Percentiles rank a stretch among this genome's conserved stretches.
Conservation (phyloP, 1,140 invertebrate genomes). For the Teleopsis dalmanni region DNA sequence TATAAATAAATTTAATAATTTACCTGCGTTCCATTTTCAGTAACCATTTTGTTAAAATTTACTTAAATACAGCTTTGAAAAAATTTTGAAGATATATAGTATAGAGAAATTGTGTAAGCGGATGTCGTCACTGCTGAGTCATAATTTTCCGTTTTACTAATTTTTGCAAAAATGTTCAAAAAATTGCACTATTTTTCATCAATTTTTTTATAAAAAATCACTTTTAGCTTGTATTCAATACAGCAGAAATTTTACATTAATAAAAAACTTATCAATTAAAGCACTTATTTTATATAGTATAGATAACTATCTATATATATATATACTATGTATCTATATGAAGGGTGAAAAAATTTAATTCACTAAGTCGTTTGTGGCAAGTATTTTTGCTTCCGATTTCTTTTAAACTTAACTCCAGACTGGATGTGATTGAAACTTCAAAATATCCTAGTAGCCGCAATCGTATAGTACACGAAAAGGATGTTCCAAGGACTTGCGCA, state of each 20-base stretch:
- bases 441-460: constrained; percentile 20
- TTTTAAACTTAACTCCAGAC: constrained; percentile 44
- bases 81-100: constrained; percentile 18
- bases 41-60: constrained; percentile 34
- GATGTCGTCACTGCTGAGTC: constrained; percentile 44
- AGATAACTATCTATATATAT: constrained; percentile 20
- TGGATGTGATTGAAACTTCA: constrained; percentile 26
- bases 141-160: constrained; percentile 26
- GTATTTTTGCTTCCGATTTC: constrained; percentile 39
- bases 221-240: neutral
- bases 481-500: constrained; percentile 40
- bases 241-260: neutral
- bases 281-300: constrained; percentile 36
- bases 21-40: constrained; percentile 45
- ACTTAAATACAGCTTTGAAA: constrained; percentile 14
- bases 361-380: constrained; percentile 26
- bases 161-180: constrained; percentile 5
- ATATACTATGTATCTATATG: constrained; percentile 17
- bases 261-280: constrained; percentile 16
- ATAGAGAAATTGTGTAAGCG: constrained; percentile 42
- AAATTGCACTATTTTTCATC: constrained; percentile 11
- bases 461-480: constrained; percentile 16
- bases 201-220: constrained; percentile 12
- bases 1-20: constrained; percentile 10
- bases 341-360: constrained; percentile 13